A percentile compares a stretch with the other conserved stretches of the same genome.
phyloP scores from a whole-genome alignment of 2,113 vertebrate genomes.

The Cavia porcellus region DNA sequence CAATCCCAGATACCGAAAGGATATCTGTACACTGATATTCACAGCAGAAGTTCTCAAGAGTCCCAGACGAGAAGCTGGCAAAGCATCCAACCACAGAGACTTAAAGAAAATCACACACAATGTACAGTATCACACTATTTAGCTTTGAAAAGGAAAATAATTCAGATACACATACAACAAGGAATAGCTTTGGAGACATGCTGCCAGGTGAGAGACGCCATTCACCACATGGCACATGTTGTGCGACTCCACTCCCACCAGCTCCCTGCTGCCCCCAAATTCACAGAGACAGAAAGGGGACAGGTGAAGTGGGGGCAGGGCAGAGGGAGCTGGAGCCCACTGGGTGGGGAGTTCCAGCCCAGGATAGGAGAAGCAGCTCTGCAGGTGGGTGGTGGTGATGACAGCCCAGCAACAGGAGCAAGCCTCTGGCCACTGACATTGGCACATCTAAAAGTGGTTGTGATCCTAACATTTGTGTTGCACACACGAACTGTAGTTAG shows the following conservation, averaged over 20 bases:
- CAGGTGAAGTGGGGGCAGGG: fast-evolving
- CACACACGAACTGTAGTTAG: background rate
- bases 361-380: background rate
- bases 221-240: no score
- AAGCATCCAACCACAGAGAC: background rate
- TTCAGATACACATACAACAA: background rate
- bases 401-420: background rate
- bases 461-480: background rate
- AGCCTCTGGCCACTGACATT: background rate
- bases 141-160: background rate
- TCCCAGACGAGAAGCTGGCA: no score
- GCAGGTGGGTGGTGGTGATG: background rate
- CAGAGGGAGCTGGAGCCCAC: fast-evolving
- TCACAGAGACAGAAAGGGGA: background rate
- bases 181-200: no score
- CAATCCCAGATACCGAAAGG: background rate
- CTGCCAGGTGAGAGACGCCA: no score
- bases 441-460: background rate
- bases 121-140: background rate
- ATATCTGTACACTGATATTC: background rate
- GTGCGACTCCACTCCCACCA: background rate
- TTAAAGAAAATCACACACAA: background rate
- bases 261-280: no score
- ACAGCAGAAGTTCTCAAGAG: background rate
- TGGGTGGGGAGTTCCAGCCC: no score